Base-by-base conservation (phyloP, 2,888 invertebrate species). In the Drosophila cognata region DNA sequence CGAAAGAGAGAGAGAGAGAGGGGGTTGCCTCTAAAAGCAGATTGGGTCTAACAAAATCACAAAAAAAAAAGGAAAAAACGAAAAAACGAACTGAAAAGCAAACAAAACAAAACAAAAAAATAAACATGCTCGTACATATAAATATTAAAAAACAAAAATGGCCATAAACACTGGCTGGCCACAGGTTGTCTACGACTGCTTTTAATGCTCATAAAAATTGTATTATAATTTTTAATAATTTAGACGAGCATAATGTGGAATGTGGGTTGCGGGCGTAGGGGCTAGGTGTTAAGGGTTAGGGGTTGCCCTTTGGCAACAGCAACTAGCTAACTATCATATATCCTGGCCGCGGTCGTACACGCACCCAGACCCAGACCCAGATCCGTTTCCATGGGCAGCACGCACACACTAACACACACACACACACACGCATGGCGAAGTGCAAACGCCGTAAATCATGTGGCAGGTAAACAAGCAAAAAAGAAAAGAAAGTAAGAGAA, bases 141-240 rank as follows among this genome's bases (percentile, higher is more conserved):
- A 46, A 25, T 46, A 46, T 25, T 25, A 11, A 28, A 48, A 18
- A 35, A 18, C 28, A 21, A n/a, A 64, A 61, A 64, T 64, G 62
- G 64, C 36, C 59, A 60, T 46, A 59, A 74, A 60, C 63, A 29
- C 28, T 51, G 53, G 50, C 46, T 60, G 60, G 60, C 56, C 28
- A 74, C 57, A 71, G 67, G 60, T 57, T 58, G 53, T 55, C 55
- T 64, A 53, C 55, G 74, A 71, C 65, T 71, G 71, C 74, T 75
- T 80, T 88, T 86, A 83, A 88, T 86, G 84, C 83, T 81, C 84
- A 83, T 88, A 82, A 85, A 88, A 85, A 76, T 85, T 84, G 68
- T 88, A 84, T 83, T 85, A 84, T 86, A 83, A 88, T 88, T 84
- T 88, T 84, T 85, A 84, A 84, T 88, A 84, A 84, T 84, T 84